Evolutionary conservation across 2,888 invertebrate species (phyloP), one percentile per base, ranked within the genome.

Genomic region (Hetaerina titia): DNA sequence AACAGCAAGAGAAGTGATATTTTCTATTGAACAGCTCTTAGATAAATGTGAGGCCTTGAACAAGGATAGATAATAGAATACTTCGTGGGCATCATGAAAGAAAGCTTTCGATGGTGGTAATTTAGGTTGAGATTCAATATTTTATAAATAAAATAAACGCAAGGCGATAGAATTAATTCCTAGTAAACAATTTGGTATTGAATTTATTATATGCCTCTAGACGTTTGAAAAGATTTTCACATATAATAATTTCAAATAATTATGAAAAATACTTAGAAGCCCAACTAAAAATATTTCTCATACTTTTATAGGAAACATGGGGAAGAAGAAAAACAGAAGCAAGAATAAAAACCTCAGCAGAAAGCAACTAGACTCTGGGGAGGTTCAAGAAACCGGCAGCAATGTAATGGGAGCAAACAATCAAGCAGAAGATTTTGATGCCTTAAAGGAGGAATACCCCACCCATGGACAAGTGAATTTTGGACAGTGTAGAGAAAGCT

Each of bases 241-340:
- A n/a, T 1, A n/a, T n/a, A n/a, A n/a, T n/a, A 69, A n/a, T 69
- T 69, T 9, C 8, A 22, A 69, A n/a, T 19, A 6, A 69, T 22
- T n/a, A n/a, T n/a, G 69, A 2, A 69, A n/a, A 5, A 17, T 45
- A 45, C 45, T 45, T 45, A 45, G 45, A 45, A 45, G 69, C 31
- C 13, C 9, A 15, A 81, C 15, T 81, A 81, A 81, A 31, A 5
- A 81, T 15, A 31, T 81, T 31, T 31, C 13, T 15, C 22, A 13
- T 31, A 6, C 4, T 69, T 74, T 92, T 74, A 13, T 9, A 74
- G 92, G n/a, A 69, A 92, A 64, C 22, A 92, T 92, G 92, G 92
- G 92, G 8, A 92, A 92, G 56, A 92, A 92, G 92, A 92, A 92
- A 92, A 92, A 69, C 8, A 92, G 74, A 57, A 57, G 92, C 9